Conservation (phyloP, 2,797 vertebrate species). For the Philypnodon macrostomus region DNA sequence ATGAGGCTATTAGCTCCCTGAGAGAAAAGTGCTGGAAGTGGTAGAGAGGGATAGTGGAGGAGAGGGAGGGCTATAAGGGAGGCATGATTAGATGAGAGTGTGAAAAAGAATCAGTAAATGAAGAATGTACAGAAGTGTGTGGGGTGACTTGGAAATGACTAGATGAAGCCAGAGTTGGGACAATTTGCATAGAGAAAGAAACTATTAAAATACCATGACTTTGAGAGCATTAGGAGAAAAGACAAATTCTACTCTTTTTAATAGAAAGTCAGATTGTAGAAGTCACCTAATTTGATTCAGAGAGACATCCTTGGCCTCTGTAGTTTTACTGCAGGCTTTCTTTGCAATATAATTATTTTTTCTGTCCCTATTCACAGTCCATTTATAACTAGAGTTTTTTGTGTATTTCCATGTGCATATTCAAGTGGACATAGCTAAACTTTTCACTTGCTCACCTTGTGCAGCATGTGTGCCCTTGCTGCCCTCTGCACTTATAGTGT, state of each 20-base stretch:
- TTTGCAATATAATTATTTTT: constrained; percentile 22
- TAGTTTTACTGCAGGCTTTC: constrained; percentile 38
- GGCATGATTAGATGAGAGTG: constrained; percentile 55
- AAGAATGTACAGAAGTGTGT: constrained; percentile 26
- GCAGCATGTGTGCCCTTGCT: constrained; percentile 34
- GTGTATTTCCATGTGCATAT: constrained; percentile 25
- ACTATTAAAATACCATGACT: constrained; percentile 35
- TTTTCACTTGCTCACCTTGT: constrained; percentile 31
- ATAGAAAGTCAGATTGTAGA: constrained; percentile 34
- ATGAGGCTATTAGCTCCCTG: constrained; percentile 76
- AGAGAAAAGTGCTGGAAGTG: constrained; percentile 68
- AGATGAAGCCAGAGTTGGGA: constrained; percentile 29
- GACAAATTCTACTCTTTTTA: constrained; percentile 35
- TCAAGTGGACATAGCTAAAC: constrained; percentile 10
- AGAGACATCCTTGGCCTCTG: constrained; percentile 35
- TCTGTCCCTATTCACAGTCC: constrained; percentile 22
- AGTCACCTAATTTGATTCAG: constrained; percentile 53
- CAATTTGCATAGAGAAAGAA: constrained; percentile 32
- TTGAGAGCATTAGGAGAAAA: constrained; percentile 42
- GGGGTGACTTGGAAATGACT: constrained; percentile 38
- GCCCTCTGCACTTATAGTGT: constrained; percentile 19
- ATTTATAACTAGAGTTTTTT: constrained; percentile 29
- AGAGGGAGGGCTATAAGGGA: constrained; percentile 59
- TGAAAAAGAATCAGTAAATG: constrained; percentile 42
- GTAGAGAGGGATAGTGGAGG: constrained; percentile 56